Evolutionary conservation across 2,113 vertebrate species (phyloP), one percentile per base, ranked within the genome.

Genomic region (Hystrix brachyura): DNA sequence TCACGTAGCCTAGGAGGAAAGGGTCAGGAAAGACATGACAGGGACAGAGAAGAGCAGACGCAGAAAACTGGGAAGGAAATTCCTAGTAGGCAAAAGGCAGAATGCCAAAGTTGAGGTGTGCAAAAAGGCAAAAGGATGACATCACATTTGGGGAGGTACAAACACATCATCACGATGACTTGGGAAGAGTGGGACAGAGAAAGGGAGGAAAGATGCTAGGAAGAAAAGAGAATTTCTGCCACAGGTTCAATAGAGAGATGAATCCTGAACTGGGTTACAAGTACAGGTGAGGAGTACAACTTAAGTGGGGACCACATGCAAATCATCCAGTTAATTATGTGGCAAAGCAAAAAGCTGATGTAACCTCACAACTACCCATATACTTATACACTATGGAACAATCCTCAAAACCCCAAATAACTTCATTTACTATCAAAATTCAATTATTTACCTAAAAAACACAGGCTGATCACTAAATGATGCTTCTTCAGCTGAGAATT

Each of bases 401-500:
- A 32, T 15, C 76, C 48, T 55, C 53, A 59, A 14, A 80, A 55
- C 34, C 18, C 29, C 32, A 51, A 48, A 64, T 48, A 78, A 87
- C 29, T 25, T n/a, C 60, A 6, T 21, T 19, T 89, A 43, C 43
- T 64, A 48, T 15, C 89, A 64, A 95, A 81, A 82, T 80, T 23
- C 59, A 71, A 43, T 2, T 23, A 84, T 13, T 94, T 97, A 99
- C 99, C 99, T 99, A 98, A 99, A 99, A 98, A 99, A 99, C 84
- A 99, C 98, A 9, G 99, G 99, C 89, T 99, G 99, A 96, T 99
- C 99, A 25, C 98, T 98, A 94, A 99, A 99, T 0, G 99, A 98
- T 0, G 97, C 78, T 0, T 97, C 94, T 69, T 99, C 98, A 48
- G 96, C 90, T 43, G 98, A 96, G 67, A 98, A 96, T 93, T 85